Evolutionary conservation across 1,140 invertebrate species (phyloP), one percentile per base, ranked within the genome.

Genomic region (Arctopsyche grandis): DNA sequence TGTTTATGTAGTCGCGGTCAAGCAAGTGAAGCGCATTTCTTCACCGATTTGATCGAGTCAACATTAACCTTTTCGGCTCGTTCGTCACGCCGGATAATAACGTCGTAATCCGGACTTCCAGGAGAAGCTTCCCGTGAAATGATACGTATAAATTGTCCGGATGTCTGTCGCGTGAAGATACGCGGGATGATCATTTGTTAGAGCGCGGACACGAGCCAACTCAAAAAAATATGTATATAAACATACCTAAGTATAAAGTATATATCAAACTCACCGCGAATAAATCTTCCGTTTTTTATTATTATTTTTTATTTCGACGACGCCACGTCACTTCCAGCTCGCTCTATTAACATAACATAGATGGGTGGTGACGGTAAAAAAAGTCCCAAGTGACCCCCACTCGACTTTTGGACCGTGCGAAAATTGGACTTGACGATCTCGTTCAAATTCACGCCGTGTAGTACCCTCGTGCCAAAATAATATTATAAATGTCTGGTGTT

Each of bases 171-270:
- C 69, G 66, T 52, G 69, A 44, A 78, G 77, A 78, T 78, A 78
- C 69, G 77, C 22, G 56, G 69, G 77, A 78, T 78, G 77, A 78
- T 78, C 77, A 78, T 78, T 78, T 78, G 77, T 78, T 78, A 78
- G 19, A 1, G 48, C 48, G 43, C 38, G 46, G 44, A 52, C 43
- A 14, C 70, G 70, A 21, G 69, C 69, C 9, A 58, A 46, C 24
- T 77, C 22, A 77, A 77, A 66, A 46, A 69, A 75, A 16, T 38
- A 29, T n/a, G 14, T 24, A n/a, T 9, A 69, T 9, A 69, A 19
- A 69, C 21, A 69, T 22, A n/a, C n/a, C n/a, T n/a, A n/a, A n/a
- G n/a, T n/a, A n/a, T n/a, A n/a, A n/a, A n/a, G n/a, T n/a, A n/a
- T n/a, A n/a, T n/a, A n/a, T n/a, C 5, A 52, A 52, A 16, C 48